phyloP scores from a whole-genome alignment of 2,797 vertebrate species.

The Thamnophis elegans region DNA sequence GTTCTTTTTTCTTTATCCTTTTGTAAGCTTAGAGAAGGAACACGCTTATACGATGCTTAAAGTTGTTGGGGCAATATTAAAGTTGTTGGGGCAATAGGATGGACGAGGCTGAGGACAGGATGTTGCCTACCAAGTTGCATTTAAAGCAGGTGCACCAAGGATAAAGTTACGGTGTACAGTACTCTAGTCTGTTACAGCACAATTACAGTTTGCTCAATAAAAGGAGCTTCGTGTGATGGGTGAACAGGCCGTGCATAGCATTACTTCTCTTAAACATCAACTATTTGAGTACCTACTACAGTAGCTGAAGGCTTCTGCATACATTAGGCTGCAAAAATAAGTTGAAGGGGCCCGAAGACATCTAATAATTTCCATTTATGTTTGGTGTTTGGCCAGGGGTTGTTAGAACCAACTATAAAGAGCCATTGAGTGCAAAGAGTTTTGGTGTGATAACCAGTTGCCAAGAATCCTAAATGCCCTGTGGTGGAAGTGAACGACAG shows the following conservation, averaged over 20 bases:
- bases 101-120: background rate
- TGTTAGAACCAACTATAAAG: background rate
- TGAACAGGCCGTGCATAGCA: background rate
- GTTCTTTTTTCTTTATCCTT: background rate
- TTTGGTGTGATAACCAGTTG: background rate
- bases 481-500: background rate
- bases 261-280: background rate
- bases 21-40: background rate
- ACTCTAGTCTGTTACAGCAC: background rate
- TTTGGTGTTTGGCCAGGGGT: background rate
- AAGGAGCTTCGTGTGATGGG: background rate
- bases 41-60: background rate
- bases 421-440: background rate
- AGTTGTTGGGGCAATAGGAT: background rate
- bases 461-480: background rate
- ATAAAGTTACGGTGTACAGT: background rate
- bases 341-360: background rate
- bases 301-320: background rate
- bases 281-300: background rate
- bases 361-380: background rate
- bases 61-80: background rate
- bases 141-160: background rate
- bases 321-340: background rate
- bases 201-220: background rate
- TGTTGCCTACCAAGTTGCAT: background rate